Evolutionary conservation across 1,140 invertebrate species (phyloP).

Genomic region (Aphis gossypii): DNA sequence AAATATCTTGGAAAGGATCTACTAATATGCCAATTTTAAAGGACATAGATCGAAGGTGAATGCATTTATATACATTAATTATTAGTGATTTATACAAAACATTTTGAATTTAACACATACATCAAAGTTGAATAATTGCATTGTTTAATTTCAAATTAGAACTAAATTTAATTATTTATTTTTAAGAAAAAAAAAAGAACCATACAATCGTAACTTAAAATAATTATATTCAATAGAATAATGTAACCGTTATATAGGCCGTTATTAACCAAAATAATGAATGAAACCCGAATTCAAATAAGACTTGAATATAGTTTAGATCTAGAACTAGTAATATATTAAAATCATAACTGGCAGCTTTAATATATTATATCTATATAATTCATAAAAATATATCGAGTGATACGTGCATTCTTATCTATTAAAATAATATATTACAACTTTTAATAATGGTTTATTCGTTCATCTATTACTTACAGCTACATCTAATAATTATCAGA

Average conservation of each 20-base stretch:
- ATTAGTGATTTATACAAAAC: background rate
- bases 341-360: background rate
- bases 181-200: background rate
- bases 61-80: background rate
- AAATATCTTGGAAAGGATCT: conserved; percentile 77
- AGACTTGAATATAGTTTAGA: background rate
- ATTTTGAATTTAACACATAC: too few species aligned
- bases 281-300: background rate
- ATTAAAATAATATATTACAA: background rate
- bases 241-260: background rate
- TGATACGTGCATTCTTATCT: background rate
- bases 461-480: too few species aligned
- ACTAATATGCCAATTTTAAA: conserved; percentile 69
- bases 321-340: too few species aligned
- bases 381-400: too few species aligned
- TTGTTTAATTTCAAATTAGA: background rate
- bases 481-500: background rate
- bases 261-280: background rate
- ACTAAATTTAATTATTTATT: background rate
- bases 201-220: background rate
- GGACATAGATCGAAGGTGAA: conserved; percentile 72
- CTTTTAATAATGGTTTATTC: background rate
- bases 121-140: background rate
- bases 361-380: too few species aligned
- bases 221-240: background rate